These are phyloP conservation scores for Agriopis leucophaearia DNA, from an alignment of 2,888 invertebrate species.

Conservation along the genomic window DNA sequence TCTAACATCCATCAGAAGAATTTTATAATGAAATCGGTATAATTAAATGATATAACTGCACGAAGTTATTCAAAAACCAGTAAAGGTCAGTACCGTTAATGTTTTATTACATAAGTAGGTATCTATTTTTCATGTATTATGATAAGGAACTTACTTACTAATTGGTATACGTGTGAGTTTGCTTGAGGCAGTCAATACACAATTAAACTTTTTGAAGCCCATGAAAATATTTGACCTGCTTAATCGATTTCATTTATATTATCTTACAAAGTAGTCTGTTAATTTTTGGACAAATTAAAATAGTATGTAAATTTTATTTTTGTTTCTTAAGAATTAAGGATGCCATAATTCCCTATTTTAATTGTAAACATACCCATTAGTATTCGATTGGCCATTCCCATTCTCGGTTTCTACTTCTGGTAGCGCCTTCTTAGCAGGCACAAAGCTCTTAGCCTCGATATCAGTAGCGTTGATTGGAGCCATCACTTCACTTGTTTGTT, in stretches of 20 bases:
- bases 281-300: background rate
- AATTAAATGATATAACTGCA: slow-evolving; percentile 8
- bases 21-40: slow-evolving; percentile 1
- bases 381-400: slow-evolving; percentile 59
- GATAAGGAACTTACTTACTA: background rate
- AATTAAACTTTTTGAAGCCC: background rate
- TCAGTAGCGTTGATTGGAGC: slow-evolving; percentile 75
- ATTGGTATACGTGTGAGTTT: background rate
- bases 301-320: background rate
- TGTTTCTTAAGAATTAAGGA: background rate
- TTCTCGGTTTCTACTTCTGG: slow-evolving; percentile 78
- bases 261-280: background rate
- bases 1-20: slow-evolving; percentile 16
- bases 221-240: no score
- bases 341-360: background rate
- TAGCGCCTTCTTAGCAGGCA: slow-evolving; percentile 68
- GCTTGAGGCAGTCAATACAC: background rate
- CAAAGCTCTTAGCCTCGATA: slow-evolving; percentile 63
- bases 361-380: slow-evolving; percentile 56
- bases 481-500: slow-evolving; percentile 70
- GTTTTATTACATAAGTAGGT: background rate
- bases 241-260: background rate
- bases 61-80: background rate
- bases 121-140: background rate
- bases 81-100: slow-evolving; percentile 4